These are phyloP conservation scores for Prenolepis imparis DNA, from an alignment of 2,888 invertebrate genomes.

Conservation along the genomic window DNA sequence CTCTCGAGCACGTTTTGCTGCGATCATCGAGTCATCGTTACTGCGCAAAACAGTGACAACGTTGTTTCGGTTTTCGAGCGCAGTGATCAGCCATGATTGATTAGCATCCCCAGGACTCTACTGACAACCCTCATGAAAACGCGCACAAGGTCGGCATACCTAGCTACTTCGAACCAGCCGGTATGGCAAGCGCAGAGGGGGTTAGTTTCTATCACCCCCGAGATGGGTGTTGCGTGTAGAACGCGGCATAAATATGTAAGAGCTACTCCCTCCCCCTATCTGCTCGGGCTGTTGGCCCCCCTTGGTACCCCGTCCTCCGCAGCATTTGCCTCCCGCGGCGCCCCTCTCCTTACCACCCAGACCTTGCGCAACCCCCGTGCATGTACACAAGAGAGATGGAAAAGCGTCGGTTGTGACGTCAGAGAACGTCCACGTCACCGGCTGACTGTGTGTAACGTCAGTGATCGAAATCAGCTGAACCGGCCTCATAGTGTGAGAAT, in stretches of 20 bases:
- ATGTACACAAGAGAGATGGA: constrained; percentile 64
- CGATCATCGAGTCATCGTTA: constrained; percentile 7
- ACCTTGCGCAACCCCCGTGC: constrained; percentile 79
- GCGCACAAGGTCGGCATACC: constrained; percentile 75
- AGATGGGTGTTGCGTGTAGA: constrained; percentile 82
- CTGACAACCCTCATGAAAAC: constrained; percentile 66
- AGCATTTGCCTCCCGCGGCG: constrained; percentile 40
- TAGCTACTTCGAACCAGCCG: constrained; percentile 57
- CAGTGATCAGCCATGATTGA: constrained; percentile 64
- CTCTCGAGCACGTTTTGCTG: not conserved
- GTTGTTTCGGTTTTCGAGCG: not conserved
- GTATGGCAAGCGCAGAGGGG: constrained; percentile 66
- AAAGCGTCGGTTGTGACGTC: constrained; percentile 70
- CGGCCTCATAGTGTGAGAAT: constrained; percentile 40
- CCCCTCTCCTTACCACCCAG: constrained; percentile 73
- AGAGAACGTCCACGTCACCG: constrained; percentile 81
- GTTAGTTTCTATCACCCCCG: constrained; percentile 71
- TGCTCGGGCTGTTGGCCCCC: constrained; percentile 76
- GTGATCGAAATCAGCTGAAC: constrained; percentile 85
- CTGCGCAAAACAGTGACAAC: not conserved
- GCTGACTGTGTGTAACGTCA: constrained; percentile 81
- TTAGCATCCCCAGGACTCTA: constrained; percentile 65
- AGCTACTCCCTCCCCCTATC: constrained; percentile 80
- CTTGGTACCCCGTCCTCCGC: constrained; percentile 67
- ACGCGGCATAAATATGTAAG: constrained; percentile 86